Percentiles rank a stretch among this genome's conserved stretches.
Conservation (phyloP, 2,797 vertebrate species). For the Mormyrus proboscirostris region DNA sequence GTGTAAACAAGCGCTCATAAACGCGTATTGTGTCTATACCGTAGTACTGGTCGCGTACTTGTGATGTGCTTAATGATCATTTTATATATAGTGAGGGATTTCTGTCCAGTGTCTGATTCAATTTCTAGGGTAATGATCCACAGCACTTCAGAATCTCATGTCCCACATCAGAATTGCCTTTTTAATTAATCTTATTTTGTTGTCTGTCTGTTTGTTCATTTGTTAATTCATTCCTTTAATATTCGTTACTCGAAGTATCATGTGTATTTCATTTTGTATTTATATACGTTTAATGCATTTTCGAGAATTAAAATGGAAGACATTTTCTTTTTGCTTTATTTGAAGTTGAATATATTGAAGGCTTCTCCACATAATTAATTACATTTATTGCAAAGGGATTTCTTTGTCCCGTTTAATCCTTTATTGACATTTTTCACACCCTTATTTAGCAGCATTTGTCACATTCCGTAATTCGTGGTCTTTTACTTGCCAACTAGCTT, state of each 20-base stretch:
- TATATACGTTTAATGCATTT: neutral
- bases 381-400: neutral
- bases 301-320: neutral
- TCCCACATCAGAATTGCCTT: neutral
- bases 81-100: neutral
- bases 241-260: neutral
- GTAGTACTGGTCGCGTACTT: neutral
- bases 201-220: neutral
- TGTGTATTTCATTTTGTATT: neutral
- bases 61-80: neutral
- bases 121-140: neutral
- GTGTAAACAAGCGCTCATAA: conserved; percentile 29
- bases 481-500: conserved; percentile 1
- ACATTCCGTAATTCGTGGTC: neutral
- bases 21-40: conserved; percentile 29
- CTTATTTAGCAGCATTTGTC: conserved; percentile 1
- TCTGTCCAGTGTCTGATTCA: neutral
- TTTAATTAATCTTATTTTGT: neutral
- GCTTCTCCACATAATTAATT: neutral
- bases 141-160: neutral
- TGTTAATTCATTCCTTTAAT: neutral
- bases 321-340: neutral
- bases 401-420: neutral
- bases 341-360: neutral
- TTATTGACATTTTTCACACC: conserved; percentile 7